Percentiles rank a stretch among this genome's conserved stretches.
Conservation (phyloP, 2,888 invertebrate species). For the Pristionchus japonicus region DNA sequence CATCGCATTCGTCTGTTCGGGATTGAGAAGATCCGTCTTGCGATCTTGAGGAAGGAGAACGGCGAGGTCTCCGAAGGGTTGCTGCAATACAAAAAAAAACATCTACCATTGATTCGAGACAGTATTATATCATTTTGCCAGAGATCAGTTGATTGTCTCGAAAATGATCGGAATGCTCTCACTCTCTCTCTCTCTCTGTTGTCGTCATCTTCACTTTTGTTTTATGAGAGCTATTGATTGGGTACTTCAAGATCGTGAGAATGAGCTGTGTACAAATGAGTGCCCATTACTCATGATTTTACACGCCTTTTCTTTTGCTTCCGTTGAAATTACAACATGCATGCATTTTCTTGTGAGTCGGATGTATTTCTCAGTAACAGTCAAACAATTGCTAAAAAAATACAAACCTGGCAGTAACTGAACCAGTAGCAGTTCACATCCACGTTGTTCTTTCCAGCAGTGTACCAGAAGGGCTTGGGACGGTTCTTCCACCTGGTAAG, state of each 20-base stretch:
- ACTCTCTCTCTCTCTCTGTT: neutral
- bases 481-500: slow-evolving; percentile 69
- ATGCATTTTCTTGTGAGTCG: too few relatives aligned
- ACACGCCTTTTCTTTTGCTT: neutral
- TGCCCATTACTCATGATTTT: slow-evolving; percentile 2
- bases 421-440: slow-evolving; percentile 74
- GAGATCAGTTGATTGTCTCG: neutral
- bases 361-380: slow-evolving; percentile 26
- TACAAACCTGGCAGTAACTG: slow-evolving; percentile 70
- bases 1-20: slow-evolving; percentile 65
- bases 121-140: too few relatives aligned
- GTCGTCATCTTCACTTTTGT: neutral
- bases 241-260: neutral
- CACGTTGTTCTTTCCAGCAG: slow-evolving; percentile 71
- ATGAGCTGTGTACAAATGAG: neutral
- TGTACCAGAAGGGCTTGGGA: slow-evolving; percentile 74
- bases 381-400: too few relatives aligned
- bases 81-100: too few relatives aligned
- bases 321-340: neutral
- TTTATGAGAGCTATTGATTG: neutral
- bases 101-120: neutral
- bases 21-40: slow-evolving; percentile 65
- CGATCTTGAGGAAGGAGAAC: slow-evolving; percentile 70
- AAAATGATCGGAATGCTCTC: neutral
- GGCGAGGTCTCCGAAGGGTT: slow-evolving; percentile 69